These are phyloP conservation scores for Trichomycterus rosablanca DNA, from an alignment of 2,113 vertebrate genomes.

Conservation along the genomic window DNA sequence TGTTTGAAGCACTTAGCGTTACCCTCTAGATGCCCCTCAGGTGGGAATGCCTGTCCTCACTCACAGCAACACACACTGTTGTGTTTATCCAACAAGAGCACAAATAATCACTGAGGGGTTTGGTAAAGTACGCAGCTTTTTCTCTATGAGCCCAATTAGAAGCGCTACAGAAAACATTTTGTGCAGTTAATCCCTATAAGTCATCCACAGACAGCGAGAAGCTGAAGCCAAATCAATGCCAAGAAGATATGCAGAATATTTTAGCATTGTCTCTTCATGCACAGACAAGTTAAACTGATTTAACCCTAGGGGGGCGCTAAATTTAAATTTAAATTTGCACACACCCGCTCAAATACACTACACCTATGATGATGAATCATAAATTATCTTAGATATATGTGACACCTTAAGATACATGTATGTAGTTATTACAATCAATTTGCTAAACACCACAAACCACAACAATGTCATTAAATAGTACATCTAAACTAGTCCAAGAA, in stretches of 20 bases:
- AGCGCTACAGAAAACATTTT: too few relatives aligned
- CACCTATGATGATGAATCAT: too few relatives aligned
- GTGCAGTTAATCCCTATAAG: conserved; percentile 8
- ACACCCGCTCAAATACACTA: too few relatives aligned
- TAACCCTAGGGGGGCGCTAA: conserved; percentile 12
- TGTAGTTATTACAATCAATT: too few relatives aligned
- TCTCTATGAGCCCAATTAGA: too few relatives aligned
- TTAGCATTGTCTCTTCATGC: background rate
- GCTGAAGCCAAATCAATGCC: background rate
- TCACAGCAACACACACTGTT: conserved; percentile 45
- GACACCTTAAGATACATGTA: too few relatives aligned
- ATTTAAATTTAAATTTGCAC: background rate
- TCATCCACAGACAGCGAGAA: background rate
- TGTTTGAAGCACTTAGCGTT: background rate
- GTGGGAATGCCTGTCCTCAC: conserved; percentile 25
- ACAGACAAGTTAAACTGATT: conserved; percentile 26
- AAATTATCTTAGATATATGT: too few relatives aligned
- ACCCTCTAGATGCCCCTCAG: background rate
- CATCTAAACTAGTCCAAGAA: too few relatives aligned
- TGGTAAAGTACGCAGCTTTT: background rate
- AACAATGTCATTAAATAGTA: too few relatives aligned
- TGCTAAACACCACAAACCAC: too few relatives aligned
- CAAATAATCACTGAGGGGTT: conserved; percentile 71
- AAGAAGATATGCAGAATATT: conserved; percentile 1
- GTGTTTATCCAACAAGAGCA: conserved; percentile 66